Percentiles rank a stretch among this genome's conserved stretches.
phyloP scores from a whole-genome alignment of 2,797 vertebrate species.

The Ibycter americanus region DNA sequence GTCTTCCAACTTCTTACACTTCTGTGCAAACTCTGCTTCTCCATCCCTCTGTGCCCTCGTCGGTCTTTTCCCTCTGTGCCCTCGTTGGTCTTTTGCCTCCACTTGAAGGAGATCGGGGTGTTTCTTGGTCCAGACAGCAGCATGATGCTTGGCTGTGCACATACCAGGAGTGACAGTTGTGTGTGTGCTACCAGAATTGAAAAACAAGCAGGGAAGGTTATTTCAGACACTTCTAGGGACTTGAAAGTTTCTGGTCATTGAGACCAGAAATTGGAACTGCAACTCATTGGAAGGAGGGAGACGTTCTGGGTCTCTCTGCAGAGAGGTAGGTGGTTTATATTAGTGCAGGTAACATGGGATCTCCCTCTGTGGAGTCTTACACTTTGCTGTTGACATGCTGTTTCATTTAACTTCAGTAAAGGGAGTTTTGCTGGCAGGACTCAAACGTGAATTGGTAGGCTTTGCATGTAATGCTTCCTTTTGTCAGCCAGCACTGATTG shows the following conservation, averaged over 20 bases:
- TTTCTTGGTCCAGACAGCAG: not conserved
- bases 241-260: not conserved
- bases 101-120: rapidly evolving
- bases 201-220: not conserved
- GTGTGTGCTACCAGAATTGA: not conserved
- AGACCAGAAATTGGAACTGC: not conserved
- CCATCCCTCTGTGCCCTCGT: not conserved
- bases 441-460: not conserved
- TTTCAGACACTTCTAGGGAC: not conserved
- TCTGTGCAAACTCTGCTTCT: not conserved
- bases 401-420: not conserved
- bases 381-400: not conserved
- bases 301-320: not conserved
- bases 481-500: not conserved
- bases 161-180: not conserved
- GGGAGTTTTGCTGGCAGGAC: not conserved
- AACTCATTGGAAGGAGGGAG: not conserved
- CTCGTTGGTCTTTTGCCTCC: not conserved
- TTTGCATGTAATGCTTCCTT: not conserved
- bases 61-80: not conserved
- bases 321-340: not conserved
- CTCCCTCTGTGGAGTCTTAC: not conserved
- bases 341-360: rapidly evolving
- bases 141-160: rapidly evolving
- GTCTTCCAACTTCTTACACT: not conserved